phyloP scores from a whole-genome alignment of 2,113 vertebrate genomes.

The Microcebus murinus region DNA sequence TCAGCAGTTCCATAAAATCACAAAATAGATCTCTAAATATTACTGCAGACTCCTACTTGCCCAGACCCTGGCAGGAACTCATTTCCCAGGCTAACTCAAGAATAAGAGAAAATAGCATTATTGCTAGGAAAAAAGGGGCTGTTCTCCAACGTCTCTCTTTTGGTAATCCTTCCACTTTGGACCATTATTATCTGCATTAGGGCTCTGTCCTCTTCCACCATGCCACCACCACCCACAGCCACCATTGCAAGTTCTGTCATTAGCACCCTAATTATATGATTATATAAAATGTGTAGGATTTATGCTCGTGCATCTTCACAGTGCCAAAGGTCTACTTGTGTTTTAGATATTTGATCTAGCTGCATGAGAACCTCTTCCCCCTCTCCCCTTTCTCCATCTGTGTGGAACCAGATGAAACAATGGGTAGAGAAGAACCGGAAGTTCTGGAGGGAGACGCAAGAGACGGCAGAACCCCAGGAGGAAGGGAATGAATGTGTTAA shows the following conservation, averaged over 20 bases:
- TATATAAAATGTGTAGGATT: background rate
- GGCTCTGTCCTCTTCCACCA: background rate
- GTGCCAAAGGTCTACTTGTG: background rate
- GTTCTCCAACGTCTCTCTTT: slow-evolving; percentile 19
- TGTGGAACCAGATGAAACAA: background rate
- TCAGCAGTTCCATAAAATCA: slow-evolving; percentile 79
- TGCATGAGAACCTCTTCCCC: background rate
- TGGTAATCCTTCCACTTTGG: background rate
- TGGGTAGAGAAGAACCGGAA: background rate
- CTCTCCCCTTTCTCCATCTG: background rate
- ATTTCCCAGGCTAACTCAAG: slow-evolving; percentile 61
- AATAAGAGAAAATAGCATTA: slow-evolving; percentile 70
- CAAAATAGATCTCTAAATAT: slow-evolving; percentile 82
- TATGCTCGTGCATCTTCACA: background rate
- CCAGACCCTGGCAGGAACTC: slow-evolving; percentile 59
- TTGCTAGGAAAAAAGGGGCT: background rate
- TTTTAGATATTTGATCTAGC: background rate
- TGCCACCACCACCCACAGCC: background rate
- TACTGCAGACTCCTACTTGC: slow-evolving; percentile 66
- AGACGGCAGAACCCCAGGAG: background rate
- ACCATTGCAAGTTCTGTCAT: background rate
- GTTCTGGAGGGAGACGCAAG: background rate
- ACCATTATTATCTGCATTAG: background rate
- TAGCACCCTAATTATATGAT: background rate
- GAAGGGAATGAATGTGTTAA: background rate